Evolutionary conservation across 1,140 invertebrate species (phyloP).

Genomic region (Aphelenchoides avenae): DNA sequence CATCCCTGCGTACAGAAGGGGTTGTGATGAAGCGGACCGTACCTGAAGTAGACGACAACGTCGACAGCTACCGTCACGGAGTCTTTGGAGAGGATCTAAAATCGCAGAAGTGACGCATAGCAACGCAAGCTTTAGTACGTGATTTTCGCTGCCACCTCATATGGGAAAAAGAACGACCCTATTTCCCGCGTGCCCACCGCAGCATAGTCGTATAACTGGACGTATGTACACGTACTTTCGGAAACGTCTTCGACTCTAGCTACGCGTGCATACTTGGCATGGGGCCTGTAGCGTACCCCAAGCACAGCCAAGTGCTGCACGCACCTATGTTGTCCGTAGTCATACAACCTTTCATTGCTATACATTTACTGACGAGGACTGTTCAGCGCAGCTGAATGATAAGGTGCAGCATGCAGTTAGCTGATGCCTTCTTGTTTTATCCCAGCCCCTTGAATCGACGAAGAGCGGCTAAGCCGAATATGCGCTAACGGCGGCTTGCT

Average conservation of each 20-base stretch:
- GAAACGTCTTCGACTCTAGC: neutral
- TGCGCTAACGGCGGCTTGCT: constrained; percentile 8
- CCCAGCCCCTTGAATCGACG: no score
- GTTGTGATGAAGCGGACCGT: no score
- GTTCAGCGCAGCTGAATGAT: no score
- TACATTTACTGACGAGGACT: no score
- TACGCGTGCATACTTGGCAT: neutral
- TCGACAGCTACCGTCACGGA: constrained; percentile 59
- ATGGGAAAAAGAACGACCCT: no score
- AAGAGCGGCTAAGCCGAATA: no score
- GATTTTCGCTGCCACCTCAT: no score
- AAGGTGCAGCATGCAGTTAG: no score
- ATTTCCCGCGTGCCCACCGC: no score
- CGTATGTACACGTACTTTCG: neutral
- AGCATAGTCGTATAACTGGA: neutral
- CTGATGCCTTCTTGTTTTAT: constrained; percentile 11
- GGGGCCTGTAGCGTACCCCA: no score
- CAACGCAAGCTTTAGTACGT: neutral
- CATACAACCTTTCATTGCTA: neutral
- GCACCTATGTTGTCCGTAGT: neutral
- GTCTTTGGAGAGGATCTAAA: constrained; percentile 66
- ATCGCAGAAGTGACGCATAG: neutral
- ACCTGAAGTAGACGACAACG: constrained; percentile 88
- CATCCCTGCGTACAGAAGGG: no score
- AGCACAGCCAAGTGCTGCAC: neutral